Percentiles rank a stretch among this genome's conserved stretches.
phyloP scores from a whole-genome alignment of 2,113 vertebrate genomes.

The Canis aureus region DNA sequence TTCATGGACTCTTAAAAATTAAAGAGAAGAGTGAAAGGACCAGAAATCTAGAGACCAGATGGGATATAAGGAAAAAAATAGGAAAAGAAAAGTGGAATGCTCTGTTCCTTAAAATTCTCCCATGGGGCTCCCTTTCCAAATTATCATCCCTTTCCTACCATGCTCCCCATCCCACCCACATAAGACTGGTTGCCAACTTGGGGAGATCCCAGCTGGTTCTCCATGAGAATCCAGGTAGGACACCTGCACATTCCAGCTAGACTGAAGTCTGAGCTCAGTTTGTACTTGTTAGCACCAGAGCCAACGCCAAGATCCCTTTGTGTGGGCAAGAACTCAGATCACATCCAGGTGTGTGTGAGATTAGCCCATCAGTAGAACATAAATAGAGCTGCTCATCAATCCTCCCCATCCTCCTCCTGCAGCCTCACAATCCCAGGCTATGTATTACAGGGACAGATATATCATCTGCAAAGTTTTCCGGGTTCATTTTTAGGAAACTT shows the following conservation, averaged over 20 bases:
- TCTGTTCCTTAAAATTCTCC: neutral
- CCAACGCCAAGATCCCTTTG: conserved; percentile 79
- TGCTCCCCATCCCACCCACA: neutral
- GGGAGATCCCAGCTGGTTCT: conserved; percentile 75
- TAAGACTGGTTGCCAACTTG: conserved; percentile 64
- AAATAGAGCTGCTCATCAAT: conserved; percentile 74
- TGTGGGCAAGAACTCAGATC: conserved; percentile 79
- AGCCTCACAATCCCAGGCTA: conserved; percentile 63
- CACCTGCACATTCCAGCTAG: conserved; percentile 80
- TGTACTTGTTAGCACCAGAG: conserved; percentile 76
- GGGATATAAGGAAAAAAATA: neutral
- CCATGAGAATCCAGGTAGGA: conserved; percentile 73
- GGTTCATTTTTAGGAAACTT: conserved; percentile 74
- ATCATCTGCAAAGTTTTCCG: conserved; percentile 72
- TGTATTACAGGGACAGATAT: conserved; percentile 55
- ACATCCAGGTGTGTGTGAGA: conserved; percentile 78
- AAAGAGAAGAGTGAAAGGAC: neutral
- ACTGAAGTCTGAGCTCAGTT: conserved; percentile 71
- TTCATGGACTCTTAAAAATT: neutral
- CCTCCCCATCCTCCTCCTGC: conserved; percentile 64
- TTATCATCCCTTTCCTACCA: neutral
- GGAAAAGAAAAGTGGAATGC: neutral
- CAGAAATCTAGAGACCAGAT: neutral
- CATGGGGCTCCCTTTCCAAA: neutral
- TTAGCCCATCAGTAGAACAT: neutral